A percentile compares a stretch with the other conserved stretches of the same genome.
phyloP scores from a whole-genome alignment of 1,140 invertebrate genomes.

The Zelostemma sp. region DNA sequence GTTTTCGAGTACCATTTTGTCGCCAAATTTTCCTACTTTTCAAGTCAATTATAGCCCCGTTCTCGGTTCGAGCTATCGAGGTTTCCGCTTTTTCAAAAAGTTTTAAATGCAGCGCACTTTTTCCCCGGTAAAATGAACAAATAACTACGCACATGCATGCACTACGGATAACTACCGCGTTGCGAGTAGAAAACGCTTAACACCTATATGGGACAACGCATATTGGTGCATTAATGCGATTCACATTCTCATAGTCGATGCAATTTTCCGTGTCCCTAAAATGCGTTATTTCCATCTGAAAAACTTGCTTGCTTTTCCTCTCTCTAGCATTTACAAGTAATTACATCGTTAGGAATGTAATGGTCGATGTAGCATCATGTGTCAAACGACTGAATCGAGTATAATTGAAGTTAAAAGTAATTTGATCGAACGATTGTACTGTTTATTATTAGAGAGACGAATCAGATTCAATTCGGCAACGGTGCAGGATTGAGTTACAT shows the following conservation, averaged over 20 bases:
- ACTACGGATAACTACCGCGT: conserved; percentile 6
- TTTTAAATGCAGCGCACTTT: conserved; percentile 3
- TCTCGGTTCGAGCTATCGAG: neutral
- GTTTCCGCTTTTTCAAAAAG: conserved; percentile 7
- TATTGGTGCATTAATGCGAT: conserved; percentile 8
- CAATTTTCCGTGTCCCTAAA: conserved; percentile 16
- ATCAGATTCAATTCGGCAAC: conserved; percentile 7
- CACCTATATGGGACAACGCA: neutral
- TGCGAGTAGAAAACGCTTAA: conserved; percentile 1
- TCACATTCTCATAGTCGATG: conserved; percentile 7
- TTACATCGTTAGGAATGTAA: conserved; percentile 30
- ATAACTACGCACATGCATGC: conserved; percentile 10
- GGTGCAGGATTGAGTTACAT: neutral
- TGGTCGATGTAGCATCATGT: conserved; percentile 15
- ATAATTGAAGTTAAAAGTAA: conserved; percentile 16
- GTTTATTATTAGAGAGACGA: conserved; percentile 18
- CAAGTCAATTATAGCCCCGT: neutral
- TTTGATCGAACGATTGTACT: conserved; percentile 23
- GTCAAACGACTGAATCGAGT: conserved; percentile 16
- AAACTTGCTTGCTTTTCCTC: neutral
- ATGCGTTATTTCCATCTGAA: conserved; percentile 9
- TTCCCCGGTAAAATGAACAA: conserved; percentile 7
- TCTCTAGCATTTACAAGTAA: conserved; percentile 14
- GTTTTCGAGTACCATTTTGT: conserved; percentile 25
- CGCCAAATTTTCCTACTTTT: conserved; percentile 25